Evolutionary conservation across 2,888 invertebrate species (phyloP).

Genomic region (Hypsopygia costalis): DNA sequence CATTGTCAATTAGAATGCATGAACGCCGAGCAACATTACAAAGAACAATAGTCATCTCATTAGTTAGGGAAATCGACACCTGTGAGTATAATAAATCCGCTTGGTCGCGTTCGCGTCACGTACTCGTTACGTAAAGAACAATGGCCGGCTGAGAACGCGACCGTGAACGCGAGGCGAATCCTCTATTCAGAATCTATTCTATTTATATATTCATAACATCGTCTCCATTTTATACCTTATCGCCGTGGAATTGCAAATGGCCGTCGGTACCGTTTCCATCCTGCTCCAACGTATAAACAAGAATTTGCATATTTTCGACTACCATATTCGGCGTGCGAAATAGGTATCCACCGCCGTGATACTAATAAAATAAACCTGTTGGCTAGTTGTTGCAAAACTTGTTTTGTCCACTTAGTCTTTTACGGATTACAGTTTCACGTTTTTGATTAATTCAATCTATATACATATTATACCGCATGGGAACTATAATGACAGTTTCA

Average conservation of each 20-base stretch:
- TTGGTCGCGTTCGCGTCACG: slow-evolving; percentile 38
- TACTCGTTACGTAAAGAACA: slow-evolving; percentile 70
- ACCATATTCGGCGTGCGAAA: slow-evolving; percentile 33
- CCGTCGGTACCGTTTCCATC: slow-evolving; percentile 63
- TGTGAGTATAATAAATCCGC: slow-evolving; percentile 50
- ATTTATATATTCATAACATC: slow-evolving; percentile 61
- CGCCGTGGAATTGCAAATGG: slow-evolving; percentile 59
- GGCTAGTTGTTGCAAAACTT: slow-evolving; percentile 8
- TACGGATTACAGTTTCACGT: neutral
- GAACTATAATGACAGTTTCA: neutral
- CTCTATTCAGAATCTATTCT: slow-evolving; percentile 32
- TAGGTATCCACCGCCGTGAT: slow-evolving; percentile 25
- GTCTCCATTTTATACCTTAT: slow-evolving; percentile 59
- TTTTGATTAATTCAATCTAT: neutral
- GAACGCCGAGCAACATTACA: slow-evolving; percentile 38
- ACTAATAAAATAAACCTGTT: slow-evolving; percentile 16
- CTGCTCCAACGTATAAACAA: slow-evolving; percentile 48
- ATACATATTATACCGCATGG: neutral
- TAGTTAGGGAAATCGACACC: slow-evolving; percentile 56
- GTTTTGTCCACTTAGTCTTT: slow-evolving; percentile 15
- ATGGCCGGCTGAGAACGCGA: slow-evolving; percentile 68
- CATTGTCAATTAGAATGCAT: slow-evolving; percentile 1
- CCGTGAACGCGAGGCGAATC: slow-evolving; percentile 63
- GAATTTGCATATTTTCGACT: slow-evolving; percentile 58
- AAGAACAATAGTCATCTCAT: slow-evolving; percentile 46